These are phyloP conservation scores for Microplitis mediator DNA, from an alignment of 1,140 invertebrate species.

Conservation along the genomic window DNA sequence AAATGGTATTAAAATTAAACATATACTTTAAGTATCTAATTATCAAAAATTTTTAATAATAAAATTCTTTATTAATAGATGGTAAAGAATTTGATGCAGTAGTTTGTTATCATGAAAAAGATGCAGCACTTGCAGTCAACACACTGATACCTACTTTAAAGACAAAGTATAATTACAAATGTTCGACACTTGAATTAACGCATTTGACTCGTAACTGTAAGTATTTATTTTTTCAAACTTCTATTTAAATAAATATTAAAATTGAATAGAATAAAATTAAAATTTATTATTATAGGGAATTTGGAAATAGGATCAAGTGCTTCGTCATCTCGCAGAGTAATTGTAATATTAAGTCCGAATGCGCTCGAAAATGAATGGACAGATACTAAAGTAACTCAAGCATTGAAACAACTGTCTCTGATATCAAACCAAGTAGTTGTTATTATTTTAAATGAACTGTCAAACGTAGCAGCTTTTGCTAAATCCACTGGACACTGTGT, in stretches of 20 bases:
- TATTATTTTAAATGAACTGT: slow-evolving; percentile 49
- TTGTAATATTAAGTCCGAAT: slow-evolving; percentile 53
- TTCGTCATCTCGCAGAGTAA: slow-evolving; percentile 44
- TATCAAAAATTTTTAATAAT: background rate
- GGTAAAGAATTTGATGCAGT: slow-evolving; percentile 60
- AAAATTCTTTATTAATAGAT: slow-evolving; percentile 42
- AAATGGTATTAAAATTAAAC: slow-evolving; percentile 45
- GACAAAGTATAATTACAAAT: slow-evolving; percentile 57
- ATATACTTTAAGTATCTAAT: background rate
- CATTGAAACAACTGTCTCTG: slow-evolving; percentile 50
- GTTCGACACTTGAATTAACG: slow-evolving; percentile 52
- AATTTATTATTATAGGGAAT: slow-evolving; percentile 44
- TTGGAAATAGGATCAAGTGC: slow-evolving; percentile 53
- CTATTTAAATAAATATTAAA: background rate
- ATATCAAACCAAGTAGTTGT: slow-evolving; percentile 45
- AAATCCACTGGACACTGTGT: slow-evolving; percentile 43
- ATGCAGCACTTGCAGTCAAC: slow-evolving; percentile 53
- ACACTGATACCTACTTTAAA: slow-evolving; percentile 56
- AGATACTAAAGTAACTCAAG: slow-evolving; percentile 44
- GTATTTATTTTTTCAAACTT: slow-evolving; percentile 29
- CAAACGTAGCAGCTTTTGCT: slow-evolving; percentile 44
- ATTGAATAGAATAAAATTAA: slow-evolving; percentile 6
- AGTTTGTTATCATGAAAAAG: slow-evolving; percentile 61
- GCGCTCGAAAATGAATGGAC: slow-evolving; percentile 52
- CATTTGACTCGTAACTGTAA: slow-evolving; percentile 53